Evolutionary conservation across 1,140 invertebrate species (phyloP), one percentile per base, ranked within the genome.

Genomic region (Wiebesia pumilae): DNA sequence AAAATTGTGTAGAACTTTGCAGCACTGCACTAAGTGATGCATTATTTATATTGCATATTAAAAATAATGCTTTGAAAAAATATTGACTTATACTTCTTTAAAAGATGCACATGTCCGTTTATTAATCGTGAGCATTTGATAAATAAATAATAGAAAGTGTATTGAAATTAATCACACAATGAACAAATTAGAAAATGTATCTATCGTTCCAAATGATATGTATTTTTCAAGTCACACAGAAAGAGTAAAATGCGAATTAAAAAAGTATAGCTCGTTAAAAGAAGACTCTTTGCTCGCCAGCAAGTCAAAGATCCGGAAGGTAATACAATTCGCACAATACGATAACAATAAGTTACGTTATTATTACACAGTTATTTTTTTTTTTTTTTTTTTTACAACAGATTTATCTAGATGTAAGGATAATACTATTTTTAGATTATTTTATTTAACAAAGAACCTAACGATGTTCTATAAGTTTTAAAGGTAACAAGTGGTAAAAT

Each of bases 301-400:
- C 86, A 81, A 87, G 86, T 87, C 86, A 87, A 87, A 87, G 86
- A 87, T 87, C 82, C 86, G 51, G 81, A 87, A 84, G 77, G 65
- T 69, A 81, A 84, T 87, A 87, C 51, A 87, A 80, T 84, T 84
- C 82, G 81, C 65, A 80, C 75, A 80, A 83, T 83, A 83, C 81
- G 62, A 83, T 87, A 87, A 87, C 81, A 83, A 83, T 87, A 87
- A 87, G 35, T 80, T 87, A 87, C 43, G 40, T 82, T 38, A 87
- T 78, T 83, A 87, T 83, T 80, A 84, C 30, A 73, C 69, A 80
- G n/a, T n/a, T n/a, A n/a, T n/a, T n/a, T n/a, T n/a, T n/a, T n/a
- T n/a, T n/a, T n/a, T n/a, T n/a, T n/a, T n/a, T 58, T 83, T 67
- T 75, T 78, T 71, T 84, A 83, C 86, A 87, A 83, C 84, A 84